Percentiles rank a stretch among this genome's conserved stretches.
Evolutionary conservation across 1,140 invertebrate species (phyloP).

Genomic region (Phymastichus coffea): DNA sequence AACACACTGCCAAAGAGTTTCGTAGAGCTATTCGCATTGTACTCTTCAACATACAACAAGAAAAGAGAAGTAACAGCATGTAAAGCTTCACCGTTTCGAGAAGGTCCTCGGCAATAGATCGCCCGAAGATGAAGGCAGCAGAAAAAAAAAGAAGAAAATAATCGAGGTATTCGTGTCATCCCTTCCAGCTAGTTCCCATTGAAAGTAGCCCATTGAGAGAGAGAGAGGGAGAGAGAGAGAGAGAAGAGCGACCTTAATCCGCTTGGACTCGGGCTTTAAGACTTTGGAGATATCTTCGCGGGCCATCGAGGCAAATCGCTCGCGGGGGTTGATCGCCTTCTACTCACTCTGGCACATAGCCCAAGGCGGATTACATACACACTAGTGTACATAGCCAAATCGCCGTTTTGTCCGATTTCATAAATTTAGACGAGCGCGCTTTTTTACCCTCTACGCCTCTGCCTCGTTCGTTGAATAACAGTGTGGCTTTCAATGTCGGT

Average conservation of each 20-base stretch:
- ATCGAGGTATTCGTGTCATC: background rate
- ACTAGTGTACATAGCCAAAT: no score
- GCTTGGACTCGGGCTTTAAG: conserved; percentile 1
- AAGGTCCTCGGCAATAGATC: no score
- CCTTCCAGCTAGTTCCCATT: background rate
- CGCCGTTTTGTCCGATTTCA: conserved; percentile 37
- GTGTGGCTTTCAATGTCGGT: conserved; percentile 1
- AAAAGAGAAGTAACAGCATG: no score
- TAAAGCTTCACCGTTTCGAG: no score
- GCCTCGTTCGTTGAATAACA: background rate
- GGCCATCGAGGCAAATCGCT: conserved; percentile 14
- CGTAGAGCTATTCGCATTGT: no score
- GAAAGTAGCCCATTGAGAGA: background rate
- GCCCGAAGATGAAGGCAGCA: no score
- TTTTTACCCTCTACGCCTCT: background rate
- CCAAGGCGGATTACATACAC: no score
- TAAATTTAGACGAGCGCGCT: no score
- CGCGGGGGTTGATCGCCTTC: background rate
- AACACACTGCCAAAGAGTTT: no score
- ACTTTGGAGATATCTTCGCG: conserved; percentile 20
- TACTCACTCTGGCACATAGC: conserved; percentile 35
- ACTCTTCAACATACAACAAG: no score
- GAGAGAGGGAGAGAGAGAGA: no score
- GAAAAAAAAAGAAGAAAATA: background rate
- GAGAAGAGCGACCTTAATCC: conserved; percentile 20